Conservation (phyloP, 2,113 vertebrate species). For the Aldabrachelys gigantea region DNA sequence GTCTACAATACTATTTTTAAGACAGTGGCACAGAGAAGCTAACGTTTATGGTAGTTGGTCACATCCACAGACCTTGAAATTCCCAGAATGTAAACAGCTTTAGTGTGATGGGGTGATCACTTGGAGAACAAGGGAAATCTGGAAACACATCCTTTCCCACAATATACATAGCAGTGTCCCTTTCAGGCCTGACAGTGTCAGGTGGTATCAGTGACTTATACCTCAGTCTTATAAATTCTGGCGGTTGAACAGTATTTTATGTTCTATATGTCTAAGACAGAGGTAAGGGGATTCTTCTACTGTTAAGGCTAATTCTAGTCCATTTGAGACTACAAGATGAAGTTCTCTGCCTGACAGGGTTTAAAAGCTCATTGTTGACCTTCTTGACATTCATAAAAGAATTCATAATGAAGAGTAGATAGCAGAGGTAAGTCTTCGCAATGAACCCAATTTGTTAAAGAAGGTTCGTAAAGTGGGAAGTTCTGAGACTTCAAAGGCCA, state of each 20-base stretch:
- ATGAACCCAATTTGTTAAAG: not conserved
- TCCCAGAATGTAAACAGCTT: not conserved
- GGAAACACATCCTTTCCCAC: not conserved
- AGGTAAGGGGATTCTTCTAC: not conserved
- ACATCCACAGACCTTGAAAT: not conserved
- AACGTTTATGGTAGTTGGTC: not conserved
- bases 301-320: not conserved
- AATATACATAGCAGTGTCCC: not conserved
- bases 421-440: not conserved
- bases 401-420: not conserved
- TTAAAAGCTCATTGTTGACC: not conserved
- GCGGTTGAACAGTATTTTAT: not conserved
- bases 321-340: not conserved
- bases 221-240: not conserved
- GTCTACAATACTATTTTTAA: not conserved
- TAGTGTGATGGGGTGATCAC: not conserved
- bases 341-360: not conserved
- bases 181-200: not conserved
- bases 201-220: not conserved
- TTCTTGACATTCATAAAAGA: not conserved
- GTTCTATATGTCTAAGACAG: not conserved
- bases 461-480: not conserved
- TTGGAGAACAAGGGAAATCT: not conserved
- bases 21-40: not conserved
- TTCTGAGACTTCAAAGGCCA: not conserved